Conservation (phyloP, 2,888 invertebrate species). For the Drosophila merina region DNA sequence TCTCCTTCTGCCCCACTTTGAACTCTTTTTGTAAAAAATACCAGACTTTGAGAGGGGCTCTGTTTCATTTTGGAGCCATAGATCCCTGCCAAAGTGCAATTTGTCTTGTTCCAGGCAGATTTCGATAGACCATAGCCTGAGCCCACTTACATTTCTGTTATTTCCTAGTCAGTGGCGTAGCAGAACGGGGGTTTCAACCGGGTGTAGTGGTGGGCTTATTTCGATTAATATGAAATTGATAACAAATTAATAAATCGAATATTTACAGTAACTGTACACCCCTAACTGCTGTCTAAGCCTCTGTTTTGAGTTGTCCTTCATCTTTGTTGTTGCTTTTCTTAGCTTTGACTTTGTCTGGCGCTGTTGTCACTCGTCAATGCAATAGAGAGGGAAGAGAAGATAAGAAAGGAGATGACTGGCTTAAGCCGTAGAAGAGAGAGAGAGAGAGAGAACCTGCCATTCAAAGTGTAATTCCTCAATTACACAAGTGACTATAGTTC, state of each 20-base stretch:
- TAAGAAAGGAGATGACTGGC: conserved; percentile 29
- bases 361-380: conserved; percentile 63
- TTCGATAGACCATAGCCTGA: conserved; percentile 66
- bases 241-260: not conserved
- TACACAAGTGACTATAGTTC: conserved; percentile 59
- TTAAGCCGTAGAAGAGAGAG: conserved; percentile 17
- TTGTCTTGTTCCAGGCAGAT: conserved; percentile 78
- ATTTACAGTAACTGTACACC: not conserved
- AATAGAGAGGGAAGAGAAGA: conserved; percentile 8
- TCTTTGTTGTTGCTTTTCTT: conserved; percentile 24
- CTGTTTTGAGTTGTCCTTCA: too few relatives aligned
- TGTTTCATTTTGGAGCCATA: conserved; percentile 73
- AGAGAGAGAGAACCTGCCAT: conserved; percentile 44
- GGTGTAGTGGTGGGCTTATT: not conserved
- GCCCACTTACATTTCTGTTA: conserved; percentile 70
- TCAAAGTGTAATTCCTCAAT: conserved; percentile 79
- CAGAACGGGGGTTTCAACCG: not conserved
- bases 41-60: conserved; percentile 36
- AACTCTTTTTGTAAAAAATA: conserved; percentile 25
- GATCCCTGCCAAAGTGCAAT: conserved; percentile 78
- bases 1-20: conserved; percentile 2
- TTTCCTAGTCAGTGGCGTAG: conserved; percentile 14
- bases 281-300: too few relatives aligned
- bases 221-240: not conserved
- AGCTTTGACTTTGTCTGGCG: conserved; percentile 58